Evolutionary conservation across 2,797 vertebrate species (phyloP).

Genomic region (Micrastur ruficollis): DNA sequence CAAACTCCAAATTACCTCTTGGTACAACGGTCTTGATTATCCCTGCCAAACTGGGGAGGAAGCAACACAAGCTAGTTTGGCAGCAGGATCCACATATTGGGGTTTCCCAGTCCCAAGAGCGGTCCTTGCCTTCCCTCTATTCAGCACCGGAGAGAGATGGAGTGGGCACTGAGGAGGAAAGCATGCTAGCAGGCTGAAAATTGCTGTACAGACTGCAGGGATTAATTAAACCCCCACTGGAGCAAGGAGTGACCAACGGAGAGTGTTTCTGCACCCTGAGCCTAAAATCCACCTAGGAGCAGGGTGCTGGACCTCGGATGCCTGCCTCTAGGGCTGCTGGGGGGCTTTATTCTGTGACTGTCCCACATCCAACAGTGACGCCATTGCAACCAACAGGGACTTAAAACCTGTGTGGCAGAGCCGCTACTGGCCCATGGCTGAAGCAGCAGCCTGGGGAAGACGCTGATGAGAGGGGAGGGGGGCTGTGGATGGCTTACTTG

Average conservation of each 20-base stretch:
- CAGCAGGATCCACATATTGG: not conserved
- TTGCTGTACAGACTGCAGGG: not conserved
- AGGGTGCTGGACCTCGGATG: not conserved
- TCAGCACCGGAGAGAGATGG: not conserved
- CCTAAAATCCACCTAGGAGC: not conserved
- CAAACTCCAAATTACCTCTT: not conserved
- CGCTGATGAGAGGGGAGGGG: fast-evolving
- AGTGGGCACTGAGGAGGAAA: not conserved
- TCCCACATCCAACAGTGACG: not conserved
- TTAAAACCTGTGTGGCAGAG: fast-evolving
- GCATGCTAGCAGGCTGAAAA: not conserved
- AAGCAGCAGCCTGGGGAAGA: not conserved
- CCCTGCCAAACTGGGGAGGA: not conserved
- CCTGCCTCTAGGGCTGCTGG: too few species aligned
- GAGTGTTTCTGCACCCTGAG: not conserved
- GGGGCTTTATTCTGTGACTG: not conserved
- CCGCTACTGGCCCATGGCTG: not conserved
- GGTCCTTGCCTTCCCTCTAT: not conserved
- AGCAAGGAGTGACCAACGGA: not conserved
- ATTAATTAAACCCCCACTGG: not conserved
- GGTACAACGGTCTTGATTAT: not conserved
- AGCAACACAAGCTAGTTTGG: not conserved
- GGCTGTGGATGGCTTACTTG: not conserved
- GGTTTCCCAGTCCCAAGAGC: not conserved
- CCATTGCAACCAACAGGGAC: not conserved